These are phyloP conservation scores for Hemibagrus guttatus DNA, from an alignment of 2,797 vertebrate species.

Conservation along the genomic window DNA sequence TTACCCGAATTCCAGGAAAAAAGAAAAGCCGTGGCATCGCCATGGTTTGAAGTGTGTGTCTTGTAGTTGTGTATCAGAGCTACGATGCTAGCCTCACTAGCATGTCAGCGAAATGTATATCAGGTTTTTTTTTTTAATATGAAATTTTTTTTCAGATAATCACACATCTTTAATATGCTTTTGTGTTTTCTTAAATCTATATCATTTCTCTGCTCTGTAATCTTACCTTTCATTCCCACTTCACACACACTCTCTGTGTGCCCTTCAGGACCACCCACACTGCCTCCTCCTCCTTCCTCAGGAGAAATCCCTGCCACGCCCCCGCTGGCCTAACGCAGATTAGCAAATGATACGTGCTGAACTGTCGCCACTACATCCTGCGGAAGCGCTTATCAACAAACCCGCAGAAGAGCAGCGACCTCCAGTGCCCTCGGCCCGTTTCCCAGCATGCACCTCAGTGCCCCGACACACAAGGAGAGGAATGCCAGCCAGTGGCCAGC, in stretches of 20 bases:
- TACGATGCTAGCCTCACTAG: neutral
- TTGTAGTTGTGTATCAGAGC: neutral
- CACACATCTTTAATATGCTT: neutral
- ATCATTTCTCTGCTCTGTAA: neutral
- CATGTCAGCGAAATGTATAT: neutral
- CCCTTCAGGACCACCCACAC: slow-evolving; percentile 43
- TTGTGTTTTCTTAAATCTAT: neutral
- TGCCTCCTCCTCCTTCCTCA: slow-evolving; percentile 42
- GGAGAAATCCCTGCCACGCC: slow-evolving; percentile 77
- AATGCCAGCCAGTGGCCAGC: slow-evolving; percentile 11
- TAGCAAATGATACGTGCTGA: slow-evolving; percentile 76
- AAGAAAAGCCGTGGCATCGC: neutral
- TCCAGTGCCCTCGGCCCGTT: slow-evolving; percentile 7
- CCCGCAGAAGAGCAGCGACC: slow-evolving; percentile 55
- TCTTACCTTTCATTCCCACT: neutral
- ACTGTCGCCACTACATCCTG: slow-evolving; percentile 58
- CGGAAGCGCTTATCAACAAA: slow-evolving; percentile 67
- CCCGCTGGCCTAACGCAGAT: slow-evolving; percentile 73
- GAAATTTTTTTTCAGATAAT: no score
- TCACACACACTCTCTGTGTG: neutral
- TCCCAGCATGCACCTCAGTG: slow-evolving; percentile 31
- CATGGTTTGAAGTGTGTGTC: neutral
- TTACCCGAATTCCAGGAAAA: neutral
- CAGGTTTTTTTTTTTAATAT: no score
- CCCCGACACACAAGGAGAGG: slow-evolving; percentile 61